Conservation (phyloP, 2,888 invertebrate genomes). For the Ashinkailepas kermadecensis region DNA sequence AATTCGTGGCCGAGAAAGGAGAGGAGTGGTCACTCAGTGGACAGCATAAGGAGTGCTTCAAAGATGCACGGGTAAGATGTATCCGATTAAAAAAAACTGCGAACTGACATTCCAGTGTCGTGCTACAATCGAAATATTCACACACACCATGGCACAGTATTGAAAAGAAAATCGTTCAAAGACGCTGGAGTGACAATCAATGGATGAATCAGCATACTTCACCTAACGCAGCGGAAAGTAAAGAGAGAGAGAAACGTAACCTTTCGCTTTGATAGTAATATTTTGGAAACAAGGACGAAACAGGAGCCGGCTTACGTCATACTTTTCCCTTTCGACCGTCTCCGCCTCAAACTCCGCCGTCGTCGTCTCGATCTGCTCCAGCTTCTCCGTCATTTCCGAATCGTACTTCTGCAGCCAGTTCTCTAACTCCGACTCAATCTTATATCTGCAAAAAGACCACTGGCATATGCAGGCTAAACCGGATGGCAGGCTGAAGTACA, state of each 20-base stretch:
- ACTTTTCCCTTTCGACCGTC: background rate
- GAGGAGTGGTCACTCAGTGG: too few relatives aligned
- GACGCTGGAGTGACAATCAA: background rate
- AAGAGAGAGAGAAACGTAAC: too few relatives aligned
- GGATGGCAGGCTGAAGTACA: too few relatives aligned
- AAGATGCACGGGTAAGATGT: too few relatives aligned
- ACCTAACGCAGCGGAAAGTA: background rate
- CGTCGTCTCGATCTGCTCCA: background rate
- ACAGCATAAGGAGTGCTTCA: too few relatives aligned
- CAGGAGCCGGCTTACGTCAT: background rate
- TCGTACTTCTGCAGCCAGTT: constrained; percentile 10
- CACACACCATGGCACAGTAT: background rate
- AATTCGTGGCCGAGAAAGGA: too few relatives aligned
- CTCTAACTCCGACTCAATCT: constrained; percentile 1
- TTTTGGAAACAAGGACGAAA: background rate
- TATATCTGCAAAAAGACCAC: background rate
- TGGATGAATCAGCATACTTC: background rate
- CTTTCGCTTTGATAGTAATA: background rate
- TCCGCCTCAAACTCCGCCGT: background rate
- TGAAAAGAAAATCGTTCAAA: background rate
- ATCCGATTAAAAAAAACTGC: too few relatives aligned
- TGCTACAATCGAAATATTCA: too few relatives aligned
- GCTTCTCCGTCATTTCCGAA: constrained; percentile 8
- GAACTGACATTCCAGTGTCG: too few relatives aligned
- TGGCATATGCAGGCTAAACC: too few relatives aligned